Conservation (phyloP, 1,140 invertebrate genomes). For the Drosophila setifemur region DNA sequence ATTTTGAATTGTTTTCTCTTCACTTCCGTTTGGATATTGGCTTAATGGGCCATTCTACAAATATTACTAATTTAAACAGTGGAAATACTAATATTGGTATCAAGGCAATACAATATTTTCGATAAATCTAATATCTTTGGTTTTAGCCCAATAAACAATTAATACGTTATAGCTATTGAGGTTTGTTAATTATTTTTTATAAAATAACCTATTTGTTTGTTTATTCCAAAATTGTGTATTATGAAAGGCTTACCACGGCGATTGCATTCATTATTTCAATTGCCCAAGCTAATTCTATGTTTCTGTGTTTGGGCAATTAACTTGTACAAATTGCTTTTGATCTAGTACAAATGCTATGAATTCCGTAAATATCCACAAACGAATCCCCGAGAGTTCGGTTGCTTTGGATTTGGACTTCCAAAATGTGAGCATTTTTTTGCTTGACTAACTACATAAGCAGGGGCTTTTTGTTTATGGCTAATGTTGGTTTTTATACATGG, state of each 20-base stretch:
- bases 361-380: constrained; percentile 38
- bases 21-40: constrained; percentile 14
- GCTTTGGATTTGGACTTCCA: too few relatives aligned
- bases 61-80: too few relatives aligned
- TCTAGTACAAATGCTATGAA: constrained; percentile 21
- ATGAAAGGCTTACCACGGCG: too few relatives aligned
- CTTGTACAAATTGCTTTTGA: constrained; percentile 44
- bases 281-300: constrained; percentile 1
- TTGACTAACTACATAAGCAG: constrained; percentile 22
- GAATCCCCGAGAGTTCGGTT: neutral
- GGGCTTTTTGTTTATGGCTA: constrained; percentile 27
- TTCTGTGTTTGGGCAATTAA: constrained; percentile 27
- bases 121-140: too few relatives aligned
- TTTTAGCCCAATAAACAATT: too few relatives aligned
- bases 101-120: too few relatives aligned
- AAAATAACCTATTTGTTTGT: constrained; percentile 3
- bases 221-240: neutral
- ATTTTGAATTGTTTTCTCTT: constrained; percentile 18
- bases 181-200: neutral
- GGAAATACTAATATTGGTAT: too few relatives aligned
- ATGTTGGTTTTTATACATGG: neutral
- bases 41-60: neutral
- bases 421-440: constrained; percentile 12
- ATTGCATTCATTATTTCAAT: constrained; percentile 14
- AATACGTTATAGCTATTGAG: neutral